Percentiles rank a stretch among this genome's conserved stretches.
Conservation (phyloP, 2,113 vertebrate genomes). For the Aphyosemion australe region DNA sequence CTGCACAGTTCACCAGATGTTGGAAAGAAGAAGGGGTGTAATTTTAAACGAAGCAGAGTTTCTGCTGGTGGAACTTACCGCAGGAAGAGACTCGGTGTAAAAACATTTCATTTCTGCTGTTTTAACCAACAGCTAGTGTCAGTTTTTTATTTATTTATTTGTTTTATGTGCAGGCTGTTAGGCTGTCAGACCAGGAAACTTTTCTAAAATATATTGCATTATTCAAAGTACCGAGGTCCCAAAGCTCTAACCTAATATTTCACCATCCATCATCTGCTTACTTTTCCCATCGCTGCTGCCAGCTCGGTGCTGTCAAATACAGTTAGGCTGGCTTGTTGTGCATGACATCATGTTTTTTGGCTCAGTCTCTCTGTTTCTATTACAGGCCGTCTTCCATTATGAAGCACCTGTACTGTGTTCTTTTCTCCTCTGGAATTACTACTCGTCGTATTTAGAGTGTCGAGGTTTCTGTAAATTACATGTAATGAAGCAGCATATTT, state of each 20-base stretch:
- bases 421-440: conserved; percentile 39
- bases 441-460: conserved; percentile 35
- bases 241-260: conserved; percentile 54
- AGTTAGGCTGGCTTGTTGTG: conserved; percentile 43
- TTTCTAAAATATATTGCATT: conserved; percentile 25
- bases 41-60: conserved; percentile 46
- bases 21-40: conserved; percentile 44
- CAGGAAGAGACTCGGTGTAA: conserved; percentile 11
- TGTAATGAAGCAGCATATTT: conserved; percentile 11
- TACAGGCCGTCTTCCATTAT: conserved; percentile 35
- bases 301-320: conserved; percentile 56
- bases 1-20: conserved; percentile 71
- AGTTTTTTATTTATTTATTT: background rate
- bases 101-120: conserved; percentile 14
- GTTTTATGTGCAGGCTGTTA: conserved; percentile 2
- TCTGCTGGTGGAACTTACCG: conserved; percentile 9
- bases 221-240: conserved; percentile 34
- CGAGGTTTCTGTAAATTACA: conserved; percentile 34
- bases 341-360: conserved; percentile 66
- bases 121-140: conserved; percentile 3
- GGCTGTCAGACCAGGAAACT: conserved; percentile 22
- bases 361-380: conserved; percentile 35
- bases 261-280: conserved; percentile 58
- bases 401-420: conserved; percentile 46
- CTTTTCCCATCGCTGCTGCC: conserved; percentile 55